phyloP scores from a whole-genome alignment of 2,888 invertebrate genomes.

The Dicyrtomina minuta region DNA sequence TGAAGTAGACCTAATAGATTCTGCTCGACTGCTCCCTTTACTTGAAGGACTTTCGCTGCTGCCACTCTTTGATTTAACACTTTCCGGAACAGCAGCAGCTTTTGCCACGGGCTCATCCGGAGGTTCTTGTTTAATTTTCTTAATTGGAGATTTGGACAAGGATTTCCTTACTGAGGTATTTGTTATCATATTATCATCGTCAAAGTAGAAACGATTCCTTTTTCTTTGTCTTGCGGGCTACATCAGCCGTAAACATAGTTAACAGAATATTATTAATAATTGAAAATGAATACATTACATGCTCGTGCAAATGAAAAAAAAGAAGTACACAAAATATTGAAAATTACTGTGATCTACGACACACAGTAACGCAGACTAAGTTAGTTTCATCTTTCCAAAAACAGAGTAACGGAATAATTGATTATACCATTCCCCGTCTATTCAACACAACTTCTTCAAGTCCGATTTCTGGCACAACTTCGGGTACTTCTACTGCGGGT shows the following conservation, averaged over 20 bases:
- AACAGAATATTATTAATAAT: neutral
- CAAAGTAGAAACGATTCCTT: constrained; percentile 83
- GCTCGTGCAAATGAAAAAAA: neutral
- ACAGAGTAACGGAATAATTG: no score
- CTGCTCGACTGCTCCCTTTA: constrained; percentile 6
- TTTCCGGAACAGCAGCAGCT: neutral
- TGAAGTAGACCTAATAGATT: neutral
- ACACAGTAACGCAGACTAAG: no score
- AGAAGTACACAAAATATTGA: no score
- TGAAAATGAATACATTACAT: no score
- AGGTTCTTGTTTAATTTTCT: constrained; percentile 49
- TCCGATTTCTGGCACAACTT: constrained; percentile 25
- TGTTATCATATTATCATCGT: constrained; percentile 78
- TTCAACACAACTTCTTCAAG: constrained; percentile 71
- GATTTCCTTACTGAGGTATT: constrained; percentile 63
- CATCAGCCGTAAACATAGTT: constrained; percentile 36
- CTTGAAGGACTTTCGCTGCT: neutral
- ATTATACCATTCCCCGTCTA: constrained; percentile 73
- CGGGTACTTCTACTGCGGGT: neutral
- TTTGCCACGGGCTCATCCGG: constrained; percentile 29
- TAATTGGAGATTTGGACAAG: constrained; percentile 40
- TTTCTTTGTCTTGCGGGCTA: constrained; percentile 82
- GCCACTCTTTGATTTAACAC: neutral
- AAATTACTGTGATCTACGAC: no score
- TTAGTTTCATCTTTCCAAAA: no score